These are phyloP conservation scores for Steromphala cineraria DNA, from an alignment of 2,888 invertebrate species.

Conservation along the genomic window DNA sequence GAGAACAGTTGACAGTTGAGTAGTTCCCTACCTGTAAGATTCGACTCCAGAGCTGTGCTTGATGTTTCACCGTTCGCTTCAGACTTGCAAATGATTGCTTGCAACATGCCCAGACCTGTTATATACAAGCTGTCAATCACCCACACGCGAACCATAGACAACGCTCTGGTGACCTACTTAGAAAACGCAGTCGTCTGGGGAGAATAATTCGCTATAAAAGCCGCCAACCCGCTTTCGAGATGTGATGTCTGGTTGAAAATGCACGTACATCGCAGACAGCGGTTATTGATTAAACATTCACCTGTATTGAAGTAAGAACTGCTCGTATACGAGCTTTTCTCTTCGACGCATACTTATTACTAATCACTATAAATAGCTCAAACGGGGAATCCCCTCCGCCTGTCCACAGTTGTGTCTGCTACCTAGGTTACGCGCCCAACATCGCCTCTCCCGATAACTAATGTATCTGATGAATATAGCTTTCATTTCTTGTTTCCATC, in stretches of 20 bases:
- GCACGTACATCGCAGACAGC: no score
- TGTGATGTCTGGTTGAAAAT: no score
- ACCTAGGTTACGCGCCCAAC: neutral
- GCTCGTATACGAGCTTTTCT: no score
- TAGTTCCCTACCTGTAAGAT: no score
- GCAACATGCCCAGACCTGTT: neutral
- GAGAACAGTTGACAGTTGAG: no score
- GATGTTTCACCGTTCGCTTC: neutral
- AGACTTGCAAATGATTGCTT: neutral
- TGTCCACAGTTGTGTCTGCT: neutral
- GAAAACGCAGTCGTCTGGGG: neutral
- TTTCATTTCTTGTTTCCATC: no score
- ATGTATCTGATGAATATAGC: no score
- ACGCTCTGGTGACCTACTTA: neutral
- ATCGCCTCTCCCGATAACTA: neutral
- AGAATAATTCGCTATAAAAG: neutral
- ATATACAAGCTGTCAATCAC: constrained; percentile 7
- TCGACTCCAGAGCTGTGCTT: no score
- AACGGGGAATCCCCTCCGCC: neutral
- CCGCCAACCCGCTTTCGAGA: neutral
- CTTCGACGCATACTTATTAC: neutral
- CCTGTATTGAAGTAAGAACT: no score
- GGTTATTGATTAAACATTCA: neutral
- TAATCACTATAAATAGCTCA: constrained; percentile 3
- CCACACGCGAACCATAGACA: neutral